Base-by-base conservation (phyloP, 1,140 invertebrate species). In the Colletes latitarsis region DNA sequence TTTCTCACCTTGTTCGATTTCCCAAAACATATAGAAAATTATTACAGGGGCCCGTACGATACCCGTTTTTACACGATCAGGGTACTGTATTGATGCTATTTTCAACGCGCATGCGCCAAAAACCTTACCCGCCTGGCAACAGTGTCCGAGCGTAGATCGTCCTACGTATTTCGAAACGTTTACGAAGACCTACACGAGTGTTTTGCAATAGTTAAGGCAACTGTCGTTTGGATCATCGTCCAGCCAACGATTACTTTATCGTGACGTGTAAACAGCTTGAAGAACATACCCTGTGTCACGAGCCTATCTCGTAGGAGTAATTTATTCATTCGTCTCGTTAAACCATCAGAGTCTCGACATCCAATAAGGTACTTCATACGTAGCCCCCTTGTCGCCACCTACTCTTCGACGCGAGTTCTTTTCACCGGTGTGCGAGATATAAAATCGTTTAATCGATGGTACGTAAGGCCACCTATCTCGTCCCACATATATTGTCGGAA, bases 361-460 rank as follows among this genome's bases (percentile, higher is more conserved):
- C 21, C 52, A 63, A 71, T 53, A 14, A 62, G 46, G 39, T 43
- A 19, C 46, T 41, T 41, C 6, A 0, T 15, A 39, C 63, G 17
- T n/a, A 3, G 17, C 8, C 17, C 43, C 41, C 53, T 57, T 10
- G 39, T 12, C 17, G 39, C 64, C 63, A 67, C 73, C 73, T 76
- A 76, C 63, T 67, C 63, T 19, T 30, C 60, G 43, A 41, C 41
- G 12, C 12, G 10, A 14, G n/a, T 46, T 75, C 52, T 66, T 55
- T 57, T 75, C 73, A 17, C n/a, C 73, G 43, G 46, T 21, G 71
- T 46, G 49, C 49, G 62, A 53, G 46, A 53, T 52, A 30, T 43
- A 66, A 78, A 77, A 74, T 68, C 69, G 69, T 78, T 60, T 49
- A 53, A 77, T 85, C 78, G 82, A 46, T 69, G 62, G 62, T 49